These are phyloP conservation scores for Coturnix japonica DNA, from an alignment of 2,113 vertebrate species.

Conservation along the genomic window DNA sequence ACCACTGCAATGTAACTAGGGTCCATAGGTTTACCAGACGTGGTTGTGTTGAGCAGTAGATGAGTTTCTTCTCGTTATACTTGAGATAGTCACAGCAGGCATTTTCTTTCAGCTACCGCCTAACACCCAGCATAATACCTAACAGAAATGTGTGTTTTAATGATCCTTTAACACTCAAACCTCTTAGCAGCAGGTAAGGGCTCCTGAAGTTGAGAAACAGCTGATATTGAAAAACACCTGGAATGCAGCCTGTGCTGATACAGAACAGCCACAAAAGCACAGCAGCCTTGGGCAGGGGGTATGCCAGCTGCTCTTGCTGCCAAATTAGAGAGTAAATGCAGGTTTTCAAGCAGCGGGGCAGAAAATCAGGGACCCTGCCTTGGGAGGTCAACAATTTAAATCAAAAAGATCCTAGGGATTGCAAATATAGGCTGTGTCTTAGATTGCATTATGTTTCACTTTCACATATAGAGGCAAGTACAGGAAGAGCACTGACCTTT, in stretches of 20 bases:
- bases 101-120: neutral
- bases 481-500: neutral
- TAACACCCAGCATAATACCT: neutral
- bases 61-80: neutral
- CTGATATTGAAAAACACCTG: neutral
- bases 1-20: neutral
- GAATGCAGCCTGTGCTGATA: neutral
- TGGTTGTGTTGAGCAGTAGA: neutral
- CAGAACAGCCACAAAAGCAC: neutral
- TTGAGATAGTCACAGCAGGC: neutral
- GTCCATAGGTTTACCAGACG: neutral
- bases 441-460: rapidly evolving
- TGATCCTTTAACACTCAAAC: rapidly evolving
- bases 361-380: neutral
- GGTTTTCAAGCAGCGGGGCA: neutral
- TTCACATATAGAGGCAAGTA: rapidly evolving
- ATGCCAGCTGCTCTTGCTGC: neutral
- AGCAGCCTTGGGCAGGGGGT: neutral
- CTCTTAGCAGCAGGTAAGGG: neutral
- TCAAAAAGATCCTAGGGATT: neutral
- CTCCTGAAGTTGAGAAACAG: neutral
- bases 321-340: neutral
- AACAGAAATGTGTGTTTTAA: neutral
- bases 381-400: neutral
- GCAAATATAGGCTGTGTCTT: rapidly evolving